A percentile compares a stretch with the other conserved stretches of the same genome.
Conservation (phyloP, 2,797 vertebrate species). For the Cuniculus paca region DNA sequence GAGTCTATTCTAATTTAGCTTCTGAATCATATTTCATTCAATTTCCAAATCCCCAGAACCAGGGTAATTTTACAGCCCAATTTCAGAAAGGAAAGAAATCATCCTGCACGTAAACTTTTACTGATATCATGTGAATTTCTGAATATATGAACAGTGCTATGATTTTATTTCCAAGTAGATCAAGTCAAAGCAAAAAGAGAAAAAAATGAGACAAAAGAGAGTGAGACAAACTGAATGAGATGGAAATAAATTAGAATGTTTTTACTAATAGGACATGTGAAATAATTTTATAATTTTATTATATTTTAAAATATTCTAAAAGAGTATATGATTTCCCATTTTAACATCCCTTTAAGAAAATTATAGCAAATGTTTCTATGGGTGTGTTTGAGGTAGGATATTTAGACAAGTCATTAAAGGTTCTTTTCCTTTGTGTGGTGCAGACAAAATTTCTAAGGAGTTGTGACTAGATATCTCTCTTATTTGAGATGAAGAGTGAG, state of each 20-base stretch:
- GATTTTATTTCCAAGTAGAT: slow-evolving; percentile 13
- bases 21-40: slow-evolving; percentile 95
- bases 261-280: slow-evolving; percentile 21
- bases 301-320: slow-evolving; percentile 5
- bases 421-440: slow-evolving; percentile 3
- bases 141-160: background rate
- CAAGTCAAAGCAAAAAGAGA: background rate
- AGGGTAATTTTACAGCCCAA: slow-evolving; percentile 92
- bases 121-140: slow-evolving; percentile 29
- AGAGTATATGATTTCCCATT: background rate
- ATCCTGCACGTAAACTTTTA: slow-evolving; percentile 53
- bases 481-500: slow-evolving; percentile 79
- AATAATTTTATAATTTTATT: slow-evolving; percentile 33
- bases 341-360: slow-evolving; percentile 19
- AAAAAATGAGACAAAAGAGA: slow-evolving; percentile 30
- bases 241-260: background rate
- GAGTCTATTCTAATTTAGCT: slow-evolving; percentile 96
- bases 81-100: slow-evolving; percentile 75
- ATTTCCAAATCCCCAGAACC: slow-evolving; percentile 93
- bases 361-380: background rate
- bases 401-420: background rate
- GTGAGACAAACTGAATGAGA: background rate
- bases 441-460: slow-evolving; percentile 46
- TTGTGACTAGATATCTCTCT: slow-evolving; percentile 68
- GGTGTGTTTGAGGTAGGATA: slow-evolving; percentile 4